Percentiles rank a stretch among this genome's conserved stretches.
Conservation (phyloP, 2,797 vertebrate species). For the Lates japonicus region DNA sequence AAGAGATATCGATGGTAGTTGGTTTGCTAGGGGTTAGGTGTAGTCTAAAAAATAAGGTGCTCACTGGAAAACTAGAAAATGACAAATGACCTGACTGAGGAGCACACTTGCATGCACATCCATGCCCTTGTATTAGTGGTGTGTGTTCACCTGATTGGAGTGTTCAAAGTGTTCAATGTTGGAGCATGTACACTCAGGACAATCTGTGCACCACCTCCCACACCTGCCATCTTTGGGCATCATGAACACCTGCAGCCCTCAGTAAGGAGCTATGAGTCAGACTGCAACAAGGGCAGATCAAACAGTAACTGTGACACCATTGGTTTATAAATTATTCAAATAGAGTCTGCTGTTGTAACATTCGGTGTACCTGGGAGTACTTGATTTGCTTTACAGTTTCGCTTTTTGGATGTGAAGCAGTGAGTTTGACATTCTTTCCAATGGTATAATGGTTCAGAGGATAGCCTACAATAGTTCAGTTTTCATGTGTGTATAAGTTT, state of each 20-base stretch:
- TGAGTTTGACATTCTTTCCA: not conserved
- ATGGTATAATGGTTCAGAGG: not conserved
- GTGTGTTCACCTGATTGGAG: constrained; percentile 6
- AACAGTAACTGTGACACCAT: constrained; percentile 50
- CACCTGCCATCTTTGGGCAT: constrained; percentile 40
- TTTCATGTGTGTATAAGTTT: constrained; percentile 11
- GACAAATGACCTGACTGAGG: too few species aligned
- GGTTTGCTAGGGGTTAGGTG: too few species aligned
- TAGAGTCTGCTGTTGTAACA: constrained; percentile 24
- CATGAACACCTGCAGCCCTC: constrained; percentile 48
- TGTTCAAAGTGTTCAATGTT: constrained; percentile 10
- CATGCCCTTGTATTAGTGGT: constrained; percentile 3
- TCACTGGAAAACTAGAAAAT: too few species aligned
- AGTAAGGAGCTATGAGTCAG: constrained; percentile 29
- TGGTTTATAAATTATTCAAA: constrained; percentile 60
- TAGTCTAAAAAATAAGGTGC: too few species aligned
- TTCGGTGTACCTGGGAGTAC: constrained; percentile 1
- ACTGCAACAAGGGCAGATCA: constrained; percentile 43
- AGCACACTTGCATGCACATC: not conserved
- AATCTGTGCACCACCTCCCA: constrained; percentile 12
- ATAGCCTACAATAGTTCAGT: not conserved
- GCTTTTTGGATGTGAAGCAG: constrained; percentile 31
- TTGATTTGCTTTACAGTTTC: constrained; percentile 19
- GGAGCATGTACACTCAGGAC: not conserved
- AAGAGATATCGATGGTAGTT: too few species aligned